These are phyloP conservation scores for Mobula birostris DNA, from an alignment of 2,113 vertebrate species.

Conservation along the genomic window DNA sequence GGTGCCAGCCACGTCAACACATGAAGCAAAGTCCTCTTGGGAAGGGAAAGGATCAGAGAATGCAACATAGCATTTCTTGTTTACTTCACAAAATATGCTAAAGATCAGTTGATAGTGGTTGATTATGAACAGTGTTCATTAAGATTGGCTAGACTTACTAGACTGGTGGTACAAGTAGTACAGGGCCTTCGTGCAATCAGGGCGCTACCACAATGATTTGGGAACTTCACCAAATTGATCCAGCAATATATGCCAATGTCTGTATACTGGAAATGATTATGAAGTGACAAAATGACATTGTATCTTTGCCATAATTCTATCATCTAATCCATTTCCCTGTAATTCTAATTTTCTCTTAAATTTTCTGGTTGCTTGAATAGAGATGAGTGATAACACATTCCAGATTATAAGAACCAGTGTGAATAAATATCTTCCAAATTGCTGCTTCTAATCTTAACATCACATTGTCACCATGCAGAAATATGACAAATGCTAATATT, in stretches of 20 bases:
- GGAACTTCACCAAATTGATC: not conserved
- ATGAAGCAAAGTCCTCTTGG: not conserved
- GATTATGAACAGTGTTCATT: not conserved
- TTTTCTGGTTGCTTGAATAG: not conserved
- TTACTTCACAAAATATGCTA: slow-evolving; percentile 4
- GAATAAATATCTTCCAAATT: not conserved
- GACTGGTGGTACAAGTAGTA: not conserved
- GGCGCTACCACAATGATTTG: not conserved
- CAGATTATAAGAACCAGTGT: not conserved
- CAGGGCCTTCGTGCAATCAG: not conserved
- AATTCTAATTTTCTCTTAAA: not conserved
- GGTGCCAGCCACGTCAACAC: not conserved
- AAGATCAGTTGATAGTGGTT: not conserved
- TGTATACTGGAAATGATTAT: not conserved
- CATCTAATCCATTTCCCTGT: not conserved
- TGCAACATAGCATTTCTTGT: not conserved
- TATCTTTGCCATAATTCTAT: not conserved
- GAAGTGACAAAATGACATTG: not conserved
- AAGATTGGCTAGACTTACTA: not conserved
- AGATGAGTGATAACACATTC: not conserved
- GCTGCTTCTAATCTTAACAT: not conserved
- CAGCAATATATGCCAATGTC: not conserved
- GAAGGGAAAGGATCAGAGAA: slow-evolving; percentile 6
- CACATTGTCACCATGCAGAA: not conserved
- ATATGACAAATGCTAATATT: not conserved